Base-by-base conservation (phyloP, 1,140 invertebrate genomes). In the Anagrus nilaparvatae region DNA sequence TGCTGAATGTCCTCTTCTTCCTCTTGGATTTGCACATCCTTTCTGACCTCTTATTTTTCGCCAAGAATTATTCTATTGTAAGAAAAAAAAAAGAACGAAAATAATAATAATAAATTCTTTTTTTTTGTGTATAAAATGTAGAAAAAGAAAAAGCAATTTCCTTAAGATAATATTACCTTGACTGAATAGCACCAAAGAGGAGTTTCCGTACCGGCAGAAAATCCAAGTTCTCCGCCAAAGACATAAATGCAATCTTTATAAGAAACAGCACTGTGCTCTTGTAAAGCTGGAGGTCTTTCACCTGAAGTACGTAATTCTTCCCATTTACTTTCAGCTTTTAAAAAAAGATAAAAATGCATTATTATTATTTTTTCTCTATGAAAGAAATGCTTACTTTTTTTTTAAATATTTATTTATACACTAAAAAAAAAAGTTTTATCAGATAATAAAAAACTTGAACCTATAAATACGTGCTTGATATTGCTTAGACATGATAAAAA, bases 141-240 rank as follows among this genome's bases (percentile, higher is more conserved):
- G n/a, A n/a, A n/a, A n/a, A n/a, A n/a, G n/a, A n/a, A n/a, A n/a
- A n/a, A n/a, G n/a, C n/a, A n/a, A n/a, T n/a, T n/a, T n/a, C n/a
- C n/a, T n/a, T n/a, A 14, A 6, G 30, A 31, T 7, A 31, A 45
- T 36, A 47, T 60, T 65, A 87, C 84, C 76, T 79, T 76, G 16
- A 87, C 76, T 50, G 87, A 79, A 53, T 89, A 87, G 42, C 87
- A 78, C 89, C 89, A 94, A 2, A 93, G 72, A 10, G 88, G 87
- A 0, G 86, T 88, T 61, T 90, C 87, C 29, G 76, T 80, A 24
- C 75, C 76, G 19, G 78, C 75, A 12, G 81, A 81, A 65, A 88
- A 84, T 17, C 84, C 82, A 7, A 92, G 75, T 55, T 91, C 85
- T 1, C 89, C 90, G 0, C 90, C 90, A 68, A 93, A 93, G 25